These are phyloP conservation scores for Mythimna pallens DNA, from an alignment of 2,888 invertebrate species.

Conservation along the genomic window DNA sequence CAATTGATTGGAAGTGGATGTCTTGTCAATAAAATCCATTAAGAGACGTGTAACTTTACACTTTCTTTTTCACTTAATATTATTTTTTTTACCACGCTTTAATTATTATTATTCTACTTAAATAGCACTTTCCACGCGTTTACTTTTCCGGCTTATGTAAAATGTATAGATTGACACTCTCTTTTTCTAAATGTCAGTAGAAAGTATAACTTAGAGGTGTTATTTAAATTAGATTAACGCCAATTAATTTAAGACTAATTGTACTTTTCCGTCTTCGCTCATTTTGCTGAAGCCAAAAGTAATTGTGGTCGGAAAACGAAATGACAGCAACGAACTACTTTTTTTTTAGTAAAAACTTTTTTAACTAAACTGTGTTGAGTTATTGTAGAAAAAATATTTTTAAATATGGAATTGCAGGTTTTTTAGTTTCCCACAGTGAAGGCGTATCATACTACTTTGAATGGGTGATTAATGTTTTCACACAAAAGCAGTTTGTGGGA, in stretches of 20 bases:
- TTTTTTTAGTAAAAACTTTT: conserved; percentile 29
- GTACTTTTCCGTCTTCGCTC: conserved; percentile 29
- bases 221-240: conserved; percentile 25
- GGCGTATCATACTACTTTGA: conserved; percentile 53
- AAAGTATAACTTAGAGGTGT: conserved; percentile 24
- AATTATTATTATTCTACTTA: conserved; percentile 22
- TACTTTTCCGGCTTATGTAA: conserved; percentile 16
- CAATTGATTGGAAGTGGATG: conserved; percentile 17
- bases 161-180: conserved; percentile 31
- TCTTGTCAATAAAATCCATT: conserved; percentile 17
- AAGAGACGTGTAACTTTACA: conserved; percentile 16
- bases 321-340: conserved; percentile 3
- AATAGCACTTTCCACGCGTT: conserved; percentile 43
- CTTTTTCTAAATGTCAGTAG: conserved; percentile 20
- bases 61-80: conserved; percentile 5
- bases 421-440: conserved; percentile 57
- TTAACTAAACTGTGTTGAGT: conserved; percentile 24
- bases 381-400: conserved; percentile 17
- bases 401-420: conserved; percentile 26
- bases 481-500: conserved; percentile 60
- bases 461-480: conserved; percentile 66
- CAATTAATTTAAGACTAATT: conserved; percentile 47
- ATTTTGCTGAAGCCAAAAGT: conserved; percentile 3
- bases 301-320: conserved; percentile 13
- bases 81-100: conserved; percentile 4